Evolutionary conservation across 2,113 vertebrate genomes (phyloP).

Genomic region (Sorex araneus): DNA sequence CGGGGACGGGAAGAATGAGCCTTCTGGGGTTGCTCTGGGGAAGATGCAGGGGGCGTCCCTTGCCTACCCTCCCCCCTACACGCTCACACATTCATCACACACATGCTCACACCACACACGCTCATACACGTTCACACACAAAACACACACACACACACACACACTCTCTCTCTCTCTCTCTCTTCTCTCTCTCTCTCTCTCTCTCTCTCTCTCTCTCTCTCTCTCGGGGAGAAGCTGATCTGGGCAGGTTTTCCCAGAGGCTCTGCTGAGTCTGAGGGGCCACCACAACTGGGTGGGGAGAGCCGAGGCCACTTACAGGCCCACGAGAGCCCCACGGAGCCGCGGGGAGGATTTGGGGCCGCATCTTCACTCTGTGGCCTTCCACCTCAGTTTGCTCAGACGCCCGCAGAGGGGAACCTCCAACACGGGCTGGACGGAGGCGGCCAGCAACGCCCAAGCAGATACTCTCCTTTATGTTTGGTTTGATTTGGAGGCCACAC

Average conservation of each 20-base stretch:
- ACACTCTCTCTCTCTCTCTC: too few species aligned
- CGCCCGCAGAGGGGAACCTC: background rate
- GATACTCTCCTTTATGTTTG: too few species aligned
- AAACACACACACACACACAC: too few species aligned
- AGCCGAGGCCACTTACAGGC: background rate
- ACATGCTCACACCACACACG: too few species aligned
- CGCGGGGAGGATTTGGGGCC: background rate
- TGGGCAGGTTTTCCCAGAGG: background rate
- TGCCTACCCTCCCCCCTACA: too few species aligned
- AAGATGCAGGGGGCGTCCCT: background rate
- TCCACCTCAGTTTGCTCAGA: background rate
- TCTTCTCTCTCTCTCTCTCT: too few species aligned
- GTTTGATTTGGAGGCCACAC: too few species aligned
- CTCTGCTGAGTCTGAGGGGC: background rate
- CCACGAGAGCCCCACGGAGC: background rate
- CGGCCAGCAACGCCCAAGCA: background rate
- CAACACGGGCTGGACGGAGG: background rate
- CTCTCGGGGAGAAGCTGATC: background rate
- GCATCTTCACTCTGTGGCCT: constrained; percentile 12
- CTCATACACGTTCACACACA: too few species aligned
- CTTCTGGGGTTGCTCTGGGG: background rate
- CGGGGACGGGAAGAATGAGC: background rate
- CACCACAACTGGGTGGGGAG: background rate
- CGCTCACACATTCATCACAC: too few species aligned
- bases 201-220: too few species aligned